Evolutionary conservation across 2,797 vertebrate species (phyloP).

Genomic region (Notamacropus eugenii): DNA sequence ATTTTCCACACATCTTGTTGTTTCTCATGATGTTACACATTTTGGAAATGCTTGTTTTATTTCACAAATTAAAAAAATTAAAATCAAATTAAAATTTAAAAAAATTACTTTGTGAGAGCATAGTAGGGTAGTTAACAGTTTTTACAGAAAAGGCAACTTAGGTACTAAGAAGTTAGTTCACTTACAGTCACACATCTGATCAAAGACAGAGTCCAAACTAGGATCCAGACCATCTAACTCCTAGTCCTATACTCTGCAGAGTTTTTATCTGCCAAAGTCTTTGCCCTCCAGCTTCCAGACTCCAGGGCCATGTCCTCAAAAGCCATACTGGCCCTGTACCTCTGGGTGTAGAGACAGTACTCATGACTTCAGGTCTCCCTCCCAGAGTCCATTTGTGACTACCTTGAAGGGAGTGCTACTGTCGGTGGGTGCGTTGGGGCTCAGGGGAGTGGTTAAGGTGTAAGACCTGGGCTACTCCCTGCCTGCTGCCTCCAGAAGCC

Average conservation of each 20-base stretch:
- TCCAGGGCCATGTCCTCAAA: not conserved
- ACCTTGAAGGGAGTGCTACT: not conserved
- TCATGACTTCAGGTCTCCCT: not conserved
- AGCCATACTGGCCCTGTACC: not conserved
- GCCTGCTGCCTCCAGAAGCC: slow-evolving; percentile 25
- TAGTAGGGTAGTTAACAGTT: not conserved
- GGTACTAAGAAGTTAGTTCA: not conserved
- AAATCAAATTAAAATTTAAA: not conserved
- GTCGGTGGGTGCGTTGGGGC: not conserved
- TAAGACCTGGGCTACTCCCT: not conserved
- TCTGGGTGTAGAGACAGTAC: not conserved
- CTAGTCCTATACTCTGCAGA: not conserved
- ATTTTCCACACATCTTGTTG: not conserved
- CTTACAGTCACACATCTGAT: not conserved
- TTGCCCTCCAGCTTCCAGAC: slow-evolving; percentile 33
- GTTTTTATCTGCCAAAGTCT: not conserved
- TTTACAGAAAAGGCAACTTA: slow-evolving; percentile 1
- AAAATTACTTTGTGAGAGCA: not conserved
- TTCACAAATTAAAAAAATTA: slow-evolving; percentile 15
- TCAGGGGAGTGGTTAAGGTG: slow-evolving; percentile 8
- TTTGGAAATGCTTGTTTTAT: slow-evolving; percentile 11
- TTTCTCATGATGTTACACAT: not conserved
- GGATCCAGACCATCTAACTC: slow-evolving; percentile 20
- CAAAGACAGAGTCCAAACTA: not conserved
- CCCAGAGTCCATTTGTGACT: not conserved